A percentile compares a stretch with the other conserved stretches of the same genome.
Conservation (phyloP, 2,888 invertebrate genomes). For the Myathropa florea region DNA sequence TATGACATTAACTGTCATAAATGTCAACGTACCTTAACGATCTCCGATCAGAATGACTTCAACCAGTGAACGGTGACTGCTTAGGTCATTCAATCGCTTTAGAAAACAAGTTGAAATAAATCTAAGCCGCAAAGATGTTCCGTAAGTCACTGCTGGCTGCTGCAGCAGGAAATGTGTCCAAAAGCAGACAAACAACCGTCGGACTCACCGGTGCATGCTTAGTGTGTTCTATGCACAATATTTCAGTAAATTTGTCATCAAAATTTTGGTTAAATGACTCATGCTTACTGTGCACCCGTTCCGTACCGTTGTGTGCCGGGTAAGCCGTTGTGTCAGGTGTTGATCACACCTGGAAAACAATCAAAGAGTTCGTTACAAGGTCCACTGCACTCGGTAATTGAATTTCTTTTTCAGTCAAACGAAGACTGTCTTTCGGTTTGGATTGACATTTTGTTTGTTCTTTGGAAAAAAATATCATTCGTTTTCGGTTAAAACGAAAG, state of each 20-base stretch:
- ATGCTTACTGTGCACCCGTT: conserved; percentile 29
- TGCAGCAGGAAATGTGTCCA: background rate
- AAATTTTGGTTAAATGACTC: conserved; percentile 39
- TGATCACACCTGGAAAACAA: conserved; percentile 54
- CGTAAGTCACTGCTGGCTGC: too few species aligned
- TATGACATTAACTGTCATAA: background rate
- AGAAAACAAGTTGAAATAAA: background rate
- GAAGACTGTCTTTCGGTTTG: conserved; percentile 50
- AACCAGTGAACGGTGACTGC: background rate
- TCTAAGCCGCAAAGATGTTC: background rate
- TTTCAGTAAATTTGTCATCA: conserved; percentile 33
- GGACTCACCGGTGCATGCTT: background rate
- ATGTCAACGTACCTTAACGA: background rate
- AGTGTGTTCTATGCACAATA: conserved; percentile 7
- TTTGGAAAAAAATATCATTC: background rate
- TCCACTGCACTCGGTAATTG: conserved; percentile 41
- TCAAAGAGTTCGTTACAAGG: conserved; percentile 42
- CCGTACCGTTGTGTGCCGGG: background rate
- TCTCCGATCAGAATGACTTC: background rate
- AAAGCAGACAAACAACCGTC: background rate
- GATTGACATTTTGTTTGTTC: conserved; percentile 18
- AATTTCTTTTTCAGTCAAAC: conserved; percentile 45
- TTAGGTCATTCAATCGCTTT: too few species aligned
- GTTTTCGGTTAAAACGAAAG: background rate
- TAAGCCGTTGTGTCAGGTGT: conserved; percentile 51